Evolutionary conservation across 2,797 vertebrate genomes (phyloP).

Genomic region (Lates japonicus): DNA sequence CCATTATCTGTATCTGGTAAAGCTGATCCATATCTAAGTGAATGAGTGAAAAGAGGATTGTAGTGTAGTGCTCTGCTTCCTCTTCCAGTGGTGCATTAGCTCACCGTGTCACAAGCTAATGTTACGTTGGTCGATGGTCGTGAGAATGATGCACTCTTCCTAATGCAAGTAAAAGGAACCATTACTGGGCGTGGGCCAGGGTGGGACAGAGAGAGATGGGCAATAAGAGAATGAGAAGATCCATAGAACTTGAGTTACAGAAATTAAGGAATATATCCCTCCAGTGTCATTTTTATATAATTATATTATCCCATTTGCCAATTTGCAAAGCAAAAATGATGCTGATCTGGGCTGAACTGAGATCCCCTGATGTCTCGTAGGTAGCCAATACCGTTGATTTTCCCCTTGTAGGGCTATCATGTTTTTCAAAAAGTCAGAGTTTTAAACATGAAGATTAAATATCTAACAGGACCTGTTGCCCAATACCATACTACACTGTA

Average conservation of each 20-base stretch:
- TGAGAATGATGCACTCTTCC: conserved; percentile 38
- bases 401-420: neutral
- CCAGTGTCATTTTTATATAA: neutral
- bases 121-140: conserved; percentile 42
- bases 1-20: conserved; percentile 41
- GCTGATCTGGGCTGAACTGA: neutral
- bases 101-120: conserved; percentile 49
- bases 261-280: neutral
- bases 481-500: neutral
- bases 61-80: conserved; percentile 36
- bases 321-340: conserved; percentile 1
- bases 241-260: neutral
- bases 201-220: neutral
- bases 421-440: neutral
- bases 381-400: neutral
- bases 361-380: neutral
- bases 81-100: conserved; percentile 52
- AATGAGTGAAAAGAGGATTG: conserved; percentile 25
- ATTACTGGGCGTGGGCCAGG: conserved; percentile 45
- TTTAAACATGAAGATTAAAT: neutral
- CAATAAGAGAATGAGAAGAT: neutral
- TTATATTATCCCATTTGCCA: neutral
- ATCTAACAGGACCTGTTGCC: neutral
- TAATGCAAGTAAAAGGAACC: conserved; percentile 59
- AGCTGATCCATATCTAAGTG: conserved; percentile 45